These are phyloP conservation scores for Spicauda simplicius DNA, from an alignment of 2,888 invertebrate genomes.

Conservation along the genomic window DNA sequence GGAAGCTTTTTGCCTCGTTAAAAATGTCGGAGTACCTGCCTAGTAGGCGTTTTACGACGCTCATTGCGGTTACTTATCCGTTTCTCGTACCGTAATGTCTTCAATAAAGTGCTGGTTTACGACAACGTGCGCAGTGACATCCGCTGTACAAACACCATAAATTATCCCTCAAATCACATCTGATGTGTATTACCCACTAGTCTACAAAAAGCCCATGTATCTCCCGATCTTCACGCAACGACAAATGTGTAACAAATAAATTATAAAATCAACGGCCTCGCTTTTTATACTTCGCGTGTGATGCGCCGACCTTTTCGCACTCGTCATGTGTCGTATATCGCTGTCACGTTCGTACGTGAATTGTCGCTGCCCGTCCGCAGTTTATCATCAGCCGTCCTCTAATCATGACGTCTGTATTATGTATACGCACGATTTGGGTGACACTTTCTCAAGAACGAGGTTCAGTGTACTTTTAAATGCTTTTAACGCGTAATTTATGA, in stretches of 20 bases:
- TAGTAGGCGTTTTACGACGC: constrained; percentile 43
- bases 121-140: constrained; percentile 66
- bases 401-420: constrained; percentile 76
- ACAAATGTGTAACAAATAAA: constrained; percentile 85
- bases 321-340: constrained; percentile 46
- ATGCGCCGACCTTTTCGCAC: constrained; percentile 57
- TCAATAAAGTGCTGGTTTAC: constrained; percentile 65
- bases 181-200: constrained; percentile 77
- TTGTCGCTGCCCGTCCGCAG: constrained; percentile 69
- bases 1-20: constrained; percentile 23
- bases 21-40: constrained; percentile 19
- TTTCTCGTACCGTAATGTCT: constrained; percentile 53
- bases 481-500: constrained; percentile 32
- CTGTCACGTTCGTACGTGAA: constrained; percentile 58
- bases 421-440: constrained; percentile 49
- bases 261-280: constrained; percentile 81
- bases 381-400: constrained; percentile 75
- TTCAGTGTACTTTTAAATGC: constrained; percentile 60
- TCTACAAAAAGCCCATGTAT: constrained; percentile 82
- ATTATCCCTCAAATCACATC: constrained; percentile 82
- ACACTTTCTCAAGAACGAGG: constrained; percentile 67
- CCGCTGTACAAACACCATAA: constrained; percentile 78
- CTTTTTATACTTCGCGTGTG: constrained; percentile 76
- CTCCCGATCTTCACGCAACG: constrained; percentile 83
- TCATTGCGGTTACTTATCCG: constrained; percentile 55